Evolutionary conservation across 2,113 vertebrate genomes (phyloP).

Genomic region (Acinonyx jubatus): DNA sequence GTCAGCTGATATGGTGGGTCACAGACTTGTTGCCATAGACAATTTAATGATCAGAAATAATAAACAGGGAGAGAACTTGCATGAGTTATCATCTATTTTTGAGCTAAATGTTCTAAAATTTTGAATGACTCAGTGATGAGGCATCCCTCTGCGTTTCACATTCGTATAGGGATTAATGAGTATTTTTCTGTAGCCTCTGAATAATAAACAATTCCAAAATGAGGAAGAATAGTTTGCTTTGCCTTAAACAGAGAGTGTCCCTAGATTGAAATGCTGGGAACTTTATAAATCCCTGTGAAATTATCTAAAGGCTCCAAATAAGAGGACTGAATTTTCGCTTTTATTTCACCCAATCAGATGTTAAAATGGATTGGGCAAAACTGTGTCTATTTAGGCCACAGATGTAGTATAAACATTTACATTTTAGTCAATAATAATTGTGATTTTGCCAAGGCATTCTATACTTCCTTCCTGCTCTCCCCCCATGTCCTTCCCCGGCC

Average conservation of each 20-base stretch:
- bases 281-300: background rate
- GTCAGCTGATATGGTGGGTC: background rate
- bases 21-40: background rate
- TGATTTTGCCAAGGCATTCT: background rate
- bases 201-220: background rate
- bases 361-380: conserved; percentile 3
- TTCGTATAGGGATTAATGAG: background rate
- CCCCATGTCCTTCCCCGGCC: too few relatives aligned
- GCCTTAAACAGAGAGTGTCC: background rate
- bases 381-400: background rate
- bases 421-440: background rate
- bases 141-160: background rate
- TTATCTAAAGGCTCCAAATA: background rate
- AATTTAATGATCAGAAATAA: conserved; percentile 40
- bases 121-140: conserved; percentile 63
- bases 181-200: background rate
- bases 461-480: accelerated
- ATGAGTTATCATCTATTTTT: conserved; percentile 61
- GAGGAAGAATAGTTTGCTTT: background rate
- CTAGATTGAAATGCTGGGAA: background rate
- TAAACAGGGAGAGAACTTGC: conserved; percentile 8
- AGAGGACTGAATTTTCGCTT: background rate
- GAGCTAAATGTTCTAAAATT: conserved; percentile 42
- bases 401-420: background rate
- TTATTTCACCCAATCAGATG: conserved; percentile 1